Evolutionary conservation across 2,113 vertebrate genomes (phyloP).

Genomic region (Odontesthes bonariensis): DNA sequence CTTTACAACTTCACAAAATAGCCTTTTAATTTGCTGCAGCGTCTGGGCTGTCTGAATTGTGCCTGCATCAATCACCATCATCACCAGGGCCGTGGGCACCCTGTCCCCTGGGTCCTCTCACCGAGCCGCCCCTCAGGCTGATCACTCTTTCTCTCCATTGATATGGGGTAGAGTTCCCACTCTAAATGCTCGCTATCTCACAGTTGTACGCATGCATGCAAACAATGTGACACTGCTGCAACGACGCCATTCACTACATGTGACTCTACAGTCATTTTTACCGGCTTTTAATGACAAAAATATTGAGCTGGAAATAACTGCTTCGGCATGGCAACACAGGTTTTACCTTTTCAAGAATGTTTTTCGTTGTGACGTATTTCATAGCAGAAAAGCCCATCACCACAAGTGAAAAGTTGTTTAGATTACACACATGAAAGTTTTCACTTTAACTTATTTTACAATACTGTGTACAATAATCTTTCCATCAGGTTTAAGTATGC

Average conservation of each 20-base stretch:
- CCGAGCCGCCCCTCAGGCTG: slow-evolving; percentile 67
- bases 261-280: background rate
- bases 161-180: slow-evolving; percentile 27
- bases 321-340: background rate
- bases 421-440: slow-evolving; percentile 46
- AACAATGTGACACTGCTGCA: slow-evolving; percentile 21
- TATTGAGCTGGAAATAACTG: background rate
- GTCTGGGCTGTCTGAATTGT: slow-evolving; percentile 83
- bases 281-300: background rate
- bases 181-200: slow-evolving; percentile 8
- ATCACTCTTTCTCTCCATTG: slow-evolving; percentile 51
- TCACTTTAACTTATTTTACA: slow-evolving; percentile 15
- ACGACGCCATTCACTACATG: background rate
- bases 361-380: background rate
- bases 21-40: slow-evolving; percentile 86
- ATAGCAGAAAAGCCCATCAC: slow-evolving; percentile 1
- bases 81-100: slow-evolving; percentile 72
- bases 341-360: background rate
- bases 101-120: slow-evolving; percentile 79
- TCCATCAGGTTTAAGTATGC: background rate
- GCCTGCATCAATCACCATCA: slow-evolving; percentile 86
- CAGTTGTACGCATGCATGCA: slow-evolving; percentile 24
- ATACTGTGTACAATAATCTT: background rate
- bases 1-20: slow-evolving; percentile 87
- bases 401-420: slow-evolving; percentile 13